Percentiles rank a stretch among this genome's conserved stretches.
Evolutionary conservation across 2,888 invertebrate species (phyloP).

Genomic region (Cheilosia vulpina): DNA sequence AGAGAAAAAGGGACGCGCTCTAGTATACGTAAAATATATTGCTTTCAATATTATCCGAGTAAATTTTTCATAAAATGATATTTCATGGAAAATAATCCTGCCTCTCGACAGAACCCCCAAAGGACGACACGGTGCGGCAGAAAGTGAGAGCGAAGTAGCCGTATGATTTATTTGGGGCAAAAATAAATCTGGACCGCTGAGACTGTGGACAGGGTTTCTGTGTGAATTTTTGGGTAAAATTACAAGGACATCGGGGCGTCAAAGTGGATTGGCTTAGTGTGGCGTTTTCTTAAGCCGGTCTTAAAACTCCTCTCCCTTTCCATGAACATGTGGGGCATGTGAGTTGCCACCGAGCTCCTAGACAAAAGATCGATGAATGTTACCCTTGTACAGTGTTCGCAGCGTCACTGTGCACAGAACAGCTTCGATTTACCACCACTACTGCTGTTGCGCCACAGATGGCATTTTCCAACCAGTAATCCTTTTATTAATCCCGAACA

Average conservation of each 20-base stretch:
- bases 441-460: slow-evolving; percentile 67
- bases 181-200: background rate
- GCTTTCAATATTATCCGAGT: slow-evolving; percentile 61
- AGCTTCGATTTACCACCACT: background rate
- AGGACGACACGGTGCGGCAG: background rate
- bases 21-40: slow-evolving; percentile 65
- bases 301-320: background rate
- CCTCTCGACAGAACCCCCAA: background rate
- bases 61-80: slow-evolving; percentile 69
- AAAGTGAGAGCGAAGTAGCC: slow-evolving; percentile 36
- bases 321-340: background rate
- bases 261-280: too few species aligned
- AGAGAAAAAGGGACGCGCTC: slow-evolving; percentile 35
- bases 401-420: background rate
- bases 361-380: too few species aligned
- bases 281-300: background rate
- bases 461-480: slow-evolving; percentile 71
- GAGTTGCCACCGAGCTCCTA: background rate
- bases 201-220: background rate
- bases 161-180: slow-evolving; percentile 51
- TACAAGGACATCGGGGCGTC: too few species aligned
- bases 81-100: slow-evolving; percentile 61
- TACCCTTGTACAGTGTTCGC: too few species aligned
- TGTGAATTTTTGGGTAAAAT: too few species aligned
- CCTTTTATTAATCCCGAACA: slow-evolving; percentile 73